These are phyloP conservation scores for Chunga burmeisteri DNA, from an alignment of 2,113 vertebrate species.

Conservation along the genomic window DNA sequence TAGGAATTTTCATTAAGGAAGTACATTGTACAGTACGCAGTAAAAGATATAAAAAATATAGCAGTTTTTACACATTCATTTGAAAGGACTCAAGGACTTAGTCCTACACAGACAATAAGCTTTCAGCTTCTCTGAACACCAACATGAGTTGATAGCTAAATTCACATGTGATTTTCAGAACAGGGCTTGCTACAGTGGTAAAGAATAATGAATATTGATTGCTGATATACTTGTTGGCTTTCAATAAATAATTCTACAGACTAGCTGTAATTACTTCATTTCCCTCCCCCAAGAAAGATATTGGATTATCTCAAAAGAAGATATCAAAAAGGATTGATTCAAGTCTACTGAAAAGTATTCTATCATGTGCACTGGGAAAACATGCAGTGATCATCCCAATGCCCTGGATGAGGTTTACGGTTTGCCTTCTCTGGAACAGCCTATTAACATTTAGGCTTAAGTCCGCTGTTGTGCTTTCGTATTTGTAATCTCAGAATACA, in stretches of 20 bases:
- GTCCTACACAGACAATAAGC: background rate
- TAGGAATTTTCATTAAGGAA: background rate
- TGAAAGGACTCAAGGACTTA: background rate
- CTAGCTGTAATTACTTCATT: background rate
- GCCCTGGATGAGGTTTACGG: background rate
- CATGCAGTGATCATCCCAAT: background rate
- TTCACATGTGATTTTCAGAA: background rate
- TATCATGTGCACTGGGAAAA: background rate
- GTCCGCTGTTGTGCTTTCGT: background rate
- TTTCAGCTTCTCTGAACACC: background rate
- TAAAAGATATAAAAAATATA: background rate
- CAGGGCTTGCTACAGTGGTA: background rate
- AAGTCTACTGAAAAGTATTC: background rate
- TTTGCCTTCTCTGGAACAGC: background rate
- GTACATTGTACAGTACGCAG: background rate
- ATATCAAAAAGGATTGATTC: background rate
- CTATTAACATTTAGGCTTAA: background rate
- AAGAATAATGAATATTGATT: background rate
- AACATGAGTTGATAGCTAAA: background rate
- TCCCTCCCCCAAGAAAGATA: background rate
- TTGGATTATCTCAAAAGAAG: background rate
- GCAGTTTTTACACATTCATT: background rate
- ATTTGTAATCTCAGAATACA: background rate
- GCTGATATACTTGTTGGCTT: background rate
- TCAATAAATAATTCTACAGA: background rate